Percentiles rank a stretch among this genome's conserved stretches.
Conservation (phyloP, 2,888 invertebrate species). For the Andricus curvator region DNA sequence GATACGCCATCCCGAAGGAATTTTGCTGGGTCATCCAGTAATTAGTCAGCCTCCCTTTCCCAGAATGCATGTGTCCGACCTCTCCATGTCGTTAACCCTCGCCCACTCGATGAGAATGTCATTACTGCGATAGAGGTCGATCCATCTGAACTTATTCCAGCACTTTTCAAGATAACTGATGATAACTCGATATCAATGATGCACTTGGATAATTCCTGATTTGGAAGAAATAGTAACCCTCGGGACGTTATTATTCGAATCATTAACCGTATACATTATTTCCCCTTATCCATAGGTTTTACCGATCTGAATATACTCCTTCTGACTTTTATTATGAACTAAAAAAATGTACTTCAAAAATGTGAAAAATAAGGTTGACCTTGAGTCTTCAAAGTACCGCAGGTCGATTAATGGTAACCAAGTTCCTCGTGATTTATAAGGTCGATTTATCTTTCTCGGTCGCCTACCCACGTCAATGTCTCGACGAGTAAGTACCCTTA, state of each 20-base stretch:
- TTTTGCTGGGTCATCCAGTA: constrained; percentile 35
- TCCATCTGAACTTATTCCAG: constrained; percentile 7
- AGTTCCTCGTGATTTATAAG: constrained; percentile 17
- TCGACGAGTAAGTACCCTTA: constrained; percentile 14
- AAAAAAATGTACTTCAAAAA: neutral
- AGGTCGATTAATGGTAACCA: constrained; percentile 12
- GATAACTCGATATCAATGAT: neutral
- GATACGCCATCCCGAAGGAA: constrained; percentile 27
- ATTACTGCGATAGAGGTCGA: constrained; percentile 22
- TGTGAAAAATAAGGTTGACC: neutral
- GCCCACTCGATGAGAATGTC: constrained; percentile 18
- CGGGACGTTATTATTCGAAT: neutral
- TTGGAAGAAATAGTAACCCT: neutral
- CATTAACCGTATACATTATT: neutral
- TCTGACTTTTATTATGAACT: neutral
- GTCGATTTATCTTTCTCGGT: constrained; percentile 34
- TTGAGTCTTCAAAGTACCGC: neutral
- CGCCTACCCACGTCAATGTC: constrained; percentile 33
- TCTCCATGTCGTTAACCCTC: constrained; percentile 32
- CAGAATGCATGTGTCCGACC: constrained; percentile 34
- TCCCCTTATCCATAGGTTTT: neutral
- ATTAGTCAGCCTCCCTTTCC: constrained; percentile 28
- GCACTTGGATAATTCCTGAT: neutral
- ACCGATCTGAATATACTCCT: no score
- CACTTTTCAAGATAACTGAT: neutral